Evolutionary conservation across 2,888 invertebrate species (phyloP), one percentile per base, ranked within the genome.

Genomic region (Octonoba sinensis): DNA sequence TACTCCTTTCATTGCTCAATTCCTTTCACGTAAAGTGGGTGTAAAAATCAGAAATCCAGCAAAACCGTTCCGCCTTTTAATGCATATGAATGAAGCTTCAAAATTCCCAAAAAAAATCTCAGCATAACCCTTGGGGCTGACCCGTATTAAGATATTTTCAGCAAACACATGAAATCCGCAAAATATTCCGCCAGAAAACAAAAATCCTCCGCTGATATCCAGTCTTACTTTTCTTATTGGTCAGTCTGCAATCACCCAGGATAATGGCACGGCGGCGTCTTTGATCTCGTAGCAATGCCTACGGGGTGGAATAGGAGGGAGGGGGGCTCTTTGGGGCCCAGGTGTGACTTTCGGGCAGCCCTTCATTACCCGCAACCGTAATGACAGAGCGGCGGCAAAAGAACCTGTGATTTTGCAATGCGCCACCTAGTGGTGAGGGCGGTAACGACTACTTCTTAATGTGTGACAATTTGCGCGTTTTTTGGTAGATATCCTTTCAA

Each of bases 391-490:
- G 82, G 82, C 66, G 16, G 22, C 20, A 57, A 24, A 47, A 27
- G 60, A 67, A 67, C 76, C 82, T 76, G 59, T 82, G 71, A 82
- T 82, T 82, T 82, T 22, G 56, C 15, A 49, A 54, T 27, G 74
- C 82, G 82, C 82, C 82, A 82, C 82, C 82, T 82, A 82, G 82
- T 76, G 82, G 71, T 22, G 76, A 67, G 57, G 82, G 76, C 82
- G 82, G 76, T 18, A 82, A 74, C 69, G 64, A 82, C 82, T 82
- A 76, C 82, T 59, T 82, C 82, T 70, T 82, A 82, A 82, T 82
- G 82, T 74, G 82, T 70, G 82, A 82, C 76, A 75, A 82, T 82
- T 76, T 76, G 72, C 54, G 36, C 13, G 59, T 60, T 27, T 56
- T 47, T 62, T 47, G 36, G 71, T 51, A 66, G 64, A 69, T 47